phyloP scores from a whole-genome alignment of 2,888 invertebrate species.

The Pandemis cinnamomeana region DNA sequence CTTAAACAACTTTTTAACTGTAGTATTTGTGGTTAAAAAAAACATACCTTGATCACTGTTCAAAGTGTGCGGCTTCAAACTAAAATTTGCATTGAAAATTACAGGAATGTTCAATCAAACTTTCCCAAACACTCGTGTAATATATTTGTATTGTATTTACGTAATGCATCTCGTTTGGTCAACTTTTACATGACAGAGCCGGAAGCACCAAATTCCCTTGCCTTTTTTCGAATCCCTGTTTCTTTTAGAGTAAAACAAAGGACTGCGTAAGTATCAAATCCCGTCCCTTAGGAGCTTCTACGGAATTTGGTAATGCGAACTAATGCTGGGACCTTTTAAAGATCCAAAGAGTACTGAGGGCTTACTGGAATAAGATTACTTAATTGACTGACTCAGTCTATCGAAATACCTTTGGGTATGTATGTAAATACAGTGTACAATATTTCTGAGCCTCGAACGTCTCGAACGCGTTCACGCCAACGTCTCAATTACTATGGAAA shows the following conservation, averaged over 20 bases:
- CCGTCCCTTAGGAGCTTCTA: conserved; percentile 1
- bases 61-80: too few relatives aligned
- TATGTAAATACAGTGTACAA: not conserved
- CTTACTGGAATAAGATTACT: conserved; percentile 37
- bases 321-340: conserved; percentile 35
- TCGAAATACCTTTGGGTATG: not conserved
- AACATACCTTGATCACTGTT: too few relatives aligned
- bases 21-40: too few relatives aligned
- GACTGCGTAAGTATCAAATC: conserved; percentile 11
- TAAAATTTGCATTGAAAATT: too few relatives aligned
- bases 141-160: not conserved
- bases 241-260: conserved; percentile 12
- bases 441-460: too few relatives aligned
- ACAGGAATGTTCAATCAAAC: too few relatives aligned
- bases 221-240: not conserved
- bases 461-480: too few relatives aligned
- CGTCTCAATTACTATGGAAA: too few relatives aligned
- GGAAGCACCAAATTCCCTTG: not conserved
- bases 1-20: too few relatives aligned
- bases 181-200: too few relatives aligned
- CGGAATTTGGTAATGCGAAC: conserved; percentile 34
- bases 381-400: conserved; percentile 21
- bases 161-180: not conserved
- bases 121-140: too few relatives aligned
- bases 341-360: conserved; percentile 21